A percentile compares a stretch with the other conserved stretches of the same genome.
phyloP scores from a whole-genome alignment of 2,888 invertebrate species.

The Adelognathus sp. region DNA sequence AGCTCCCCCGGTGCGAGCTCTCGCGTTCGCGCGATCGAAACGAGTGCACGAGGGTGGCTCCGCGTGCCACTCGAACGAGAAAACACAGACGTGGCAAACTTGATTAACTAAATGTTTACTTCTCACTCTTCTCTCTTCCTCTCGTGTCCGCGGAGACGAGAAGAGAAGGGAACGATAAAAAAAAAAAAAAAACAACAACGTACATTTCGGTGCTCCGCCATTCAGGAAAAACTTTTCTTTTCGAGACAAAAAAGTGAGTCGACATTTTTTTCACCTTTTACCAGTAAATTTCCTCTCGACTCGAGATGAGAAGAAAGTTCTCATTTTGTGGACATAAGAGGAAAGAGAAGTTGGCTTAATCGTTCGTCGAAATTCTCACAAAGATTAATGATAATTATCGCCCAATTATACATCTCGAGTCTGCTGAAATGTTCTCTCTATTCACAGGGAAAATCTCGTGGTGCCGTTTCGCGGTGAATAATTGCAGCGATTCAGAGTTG shows the following conservation, averaged over 20 bases:
- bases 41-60: background rate
- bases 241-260: background rate
- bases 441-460: too few relatives aligned
- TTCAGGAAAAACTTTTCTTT: background rate
- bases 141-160: background rate
- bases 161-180: background rate
- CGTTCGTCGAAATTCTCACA: background rate
- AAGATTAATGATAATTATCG: background rate
- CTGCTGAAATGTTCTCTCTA: too few relatives aligned
- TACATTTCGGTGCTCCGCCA: background rate
- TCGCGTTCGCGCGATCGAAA: background rate
- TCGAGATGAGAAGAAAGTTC: background rate
- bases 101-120: slow-evolving; percentile 18
- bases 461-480: too few relatives aligned
- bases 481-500: too few relatives aligned
- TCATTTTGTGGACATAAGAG: background rate
- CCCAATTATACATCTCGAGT: background rate
- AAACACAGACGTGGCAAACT: slow-evolving; percentile 19
- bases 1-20: background rate
- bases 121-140: background rate
- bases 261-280: background rate
- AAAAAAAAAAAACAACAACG: background rate
- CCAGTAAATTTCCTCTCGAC: background rate
- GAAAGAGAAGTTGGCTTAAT: background rate
- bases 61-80: background rate